These are phyloP conservation scores for Poecilia latipinna DNA, from an alignment of 2,113 vertebrate genomes.

Conservation along the genomic window DNA sequence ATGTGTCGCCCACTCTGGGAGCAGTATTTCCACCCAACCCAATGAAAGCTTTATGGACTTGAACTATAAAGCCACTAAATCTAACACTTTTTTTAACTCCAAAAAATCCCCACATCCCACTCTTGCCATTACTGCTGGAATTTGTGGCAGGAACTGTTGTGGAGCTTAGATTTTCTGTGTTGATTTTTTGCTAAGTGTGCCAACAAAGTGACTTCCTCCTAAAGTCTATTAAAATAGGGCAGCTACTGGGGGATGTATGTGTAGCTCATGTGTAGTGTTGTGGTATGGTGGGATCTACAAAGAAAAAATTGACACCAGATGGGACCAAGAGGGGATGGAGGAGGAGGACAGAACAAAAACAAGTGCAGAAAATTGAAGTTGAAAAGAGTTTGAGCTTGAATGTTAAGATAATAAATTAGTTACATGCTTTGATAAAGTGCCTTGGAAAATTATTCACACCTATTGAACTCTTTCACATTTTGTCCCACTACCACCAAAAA, in stretches of 20 bases:
- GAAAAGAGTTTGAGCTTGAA: slow-evolving; percentile 40
- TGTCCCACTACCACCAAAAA: background rate
- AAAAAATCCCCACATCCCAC: slow-evolving; percentile 68
- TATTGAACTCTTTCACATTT: background rate
- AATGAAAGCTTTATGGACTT: slow-evolving; percentile 95
- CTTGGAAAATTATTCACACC: background rate
- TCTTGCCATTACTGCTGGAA: slow-evolving; percentile 36
- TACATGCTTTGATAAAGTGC: slow-evolving; percentile 47
- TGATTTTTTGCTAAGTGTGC: slow-evolving; percentile 80
- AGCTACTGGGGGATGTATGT: slow-evolving; percentile 57
- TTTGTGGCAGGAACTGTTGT: slow-evolving; percentile 28
- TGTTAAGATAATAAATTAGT: slow-evolving; percentile 44
- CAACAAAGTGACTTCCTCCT: slow-evolving; percentile 84
- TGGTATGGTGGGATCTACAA: slow-evolving; percentile 74
- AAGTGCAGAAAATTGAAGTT: slow-evolving; percentile 70
- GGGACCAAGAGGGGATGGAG: slow-evolving; percentile 66
- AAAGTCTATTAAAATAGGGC: slow-evolving; percentile 84
- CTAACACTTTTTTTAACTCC: slow-evolving; percentile 88
- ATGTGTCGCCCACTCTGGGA: slow-evolving; percentile 87
- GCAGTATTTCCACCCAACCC: slow-evolving; percentile 92
- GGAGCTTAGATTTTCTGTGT: slow-evolving; percentile 64
- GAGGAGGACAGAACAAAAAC: slow-evolving; percentile 76
- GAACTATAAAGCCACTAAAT: slow-evolving; percentile 95
- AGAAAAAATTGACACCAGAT: slow-evolving; percentile 84
- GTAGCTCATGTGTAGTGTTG: slow-evolving; percentile 63